phyloP scores from a whole-genome alignment of 2,888 invertebrate genomes.

The Drosophila mimetica region DNA sequence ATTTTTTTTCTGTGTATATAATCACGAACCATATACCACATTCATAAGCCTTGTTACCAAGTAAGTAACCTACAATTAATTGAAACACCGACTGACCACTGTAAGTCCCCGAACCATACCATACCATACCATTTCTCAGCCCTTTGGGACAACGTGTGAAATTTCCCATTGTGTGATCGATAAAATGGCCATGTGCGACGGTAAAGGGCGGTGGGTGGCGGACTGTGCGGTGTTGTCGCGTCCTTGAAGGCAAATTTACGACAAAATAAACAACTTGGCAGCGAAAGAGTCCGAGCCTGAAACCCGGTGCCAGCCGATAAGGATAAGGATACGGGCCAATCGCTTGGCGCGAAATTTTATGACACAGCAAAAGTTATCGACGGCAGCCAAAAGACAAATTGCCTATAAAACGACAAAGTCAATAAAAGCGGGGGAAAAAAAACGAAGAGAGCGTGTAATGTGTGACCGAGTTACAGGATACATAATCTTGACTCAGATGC shows the following conservation, averaged over 20 bases:
- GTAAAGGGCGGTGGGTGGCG: conserved; percentile 15
- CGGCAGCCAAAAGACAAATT: conserved; percentile 61
- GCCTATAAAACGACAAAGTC: conserved; percentile 66
- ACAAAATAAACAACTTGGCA: conserved; percentile 75
- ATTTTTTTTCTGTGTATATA: too few species aligned
- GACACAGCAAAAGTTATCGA: conserved; percentile 54
- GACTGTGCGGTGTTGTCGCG: conserved; percentile 43
- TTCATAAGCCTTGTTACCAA: not conserved
- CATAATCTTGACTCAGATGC: conserved; percentile 8
- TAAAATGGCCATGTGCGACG: conserved; percentile 57
- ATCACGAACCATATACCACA: not conserved
- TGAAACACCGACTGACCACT: not conserved
- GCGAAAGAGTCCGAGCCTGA: conserved; percentile 24
- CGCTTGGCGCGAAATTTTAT: conserved; percentile 59
- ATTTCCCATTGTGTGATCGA: conserved; percentile 77
- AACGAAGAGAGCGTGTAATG: conserved; percentile 39
- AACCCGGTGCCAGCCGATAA: conserved; percentile 57
- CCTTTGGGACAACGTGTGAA: conserved; percentile 63
- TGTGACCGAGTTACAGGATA: conserved; percentile 33
- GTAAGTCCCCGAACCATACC: not conserved
- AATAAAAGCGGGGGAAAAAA: conserved; percentile 49
- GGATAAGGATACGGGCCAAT: conserved; percentile 42
- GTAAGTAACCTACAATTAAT: not conserved
- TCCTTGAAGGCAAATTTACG: conserved; percentile 74
- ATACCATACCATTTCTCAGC: not conserved